These are phyloP conservation scores for Baryphthengus martii DNA, from an alignment of 2,113 vertebrate species.

Conservation along the genomic window DNA sequence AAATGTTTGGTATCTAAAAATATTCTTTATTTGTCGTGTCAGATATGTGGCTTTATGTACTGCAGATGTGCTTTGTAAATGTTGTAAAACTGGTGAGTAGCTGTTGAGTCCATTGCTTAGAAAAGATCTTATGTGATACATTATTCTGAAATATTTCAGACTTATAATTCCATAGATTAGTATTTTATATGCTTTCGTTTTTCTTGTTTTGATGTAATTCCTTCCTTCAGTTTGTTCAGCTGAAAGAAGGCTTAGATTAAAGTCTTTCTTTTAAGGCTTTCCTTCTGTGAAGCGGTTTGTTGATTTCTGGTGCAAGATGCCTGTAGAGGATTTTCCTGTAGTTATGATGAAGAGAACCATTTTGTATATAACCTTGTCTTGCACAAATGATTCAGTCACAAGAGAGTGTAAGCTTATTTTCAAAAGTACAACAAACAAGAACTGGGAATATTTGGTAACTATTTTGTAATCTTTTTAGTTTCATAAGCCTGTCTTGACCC, in stretches of 20 bases:
- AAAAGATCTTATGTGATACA: background rate
- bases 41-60: background rate
- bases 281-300: background rate
- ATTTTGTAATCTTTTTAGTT: slow-evolving; percentile 36
- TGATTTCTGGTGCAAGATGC: background rate
- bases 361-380: background rate
- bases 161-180: background rate
- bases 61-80: background rate
- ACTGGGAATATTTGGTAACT: background rate
- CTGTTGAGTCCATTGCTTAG: background rate
- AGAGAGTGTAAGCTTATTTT: slow-evolving; percentile 20
- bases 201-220: background rate
- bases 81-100: background rate
- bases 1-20: background rate
- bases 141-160: background rate
- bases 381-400: background rate
- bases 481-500: slow-evolving; percentile 9
- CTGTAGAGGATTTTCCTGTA: background rate
- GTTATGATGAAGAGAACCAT: background rate
- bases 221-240: background rate
- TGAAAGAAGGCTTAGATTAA: background rate
- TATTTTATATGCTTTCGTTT: background rate
- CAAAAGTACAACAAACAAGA: background rate
- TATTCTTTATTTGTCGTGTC: background rate
- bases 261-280: background rate